phyloP scores from a whole-genome alignment of 2,113 vertebrate genomes.

The Chiloscyllium plagiosum region DNA sequence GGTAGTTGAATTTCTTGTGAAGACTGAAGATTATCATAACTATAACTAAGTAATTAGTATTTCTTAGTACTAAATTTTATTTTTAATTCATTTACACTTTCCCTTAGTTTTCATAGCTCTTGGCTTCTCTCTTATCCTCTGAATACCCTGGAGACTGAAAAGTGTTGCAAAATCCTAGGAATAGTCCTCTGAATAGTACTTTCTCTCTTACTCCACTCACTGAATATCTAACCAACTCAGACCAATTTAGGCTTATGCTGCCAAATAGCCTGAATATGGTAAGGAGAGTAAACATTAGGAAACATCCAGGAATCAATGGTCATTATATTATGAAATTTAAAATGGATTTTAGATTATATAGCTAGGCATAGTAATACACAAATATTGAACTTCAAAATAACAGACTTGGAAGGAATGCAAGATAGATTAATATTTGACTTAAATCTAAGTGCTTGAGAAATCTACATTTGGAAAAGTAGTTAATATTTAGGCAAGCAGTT shows the following conservation, averaged over 20 bases:
- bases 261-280: neutral
- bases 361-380: neutral
- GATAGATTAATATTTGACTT: neutral
- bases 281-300: neutral
- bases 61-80: neutral
- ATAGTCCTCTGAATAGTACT: neutral
- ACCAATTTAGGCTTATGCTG: neutral
- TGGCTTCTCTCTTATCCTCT: neutral
- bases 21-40: neutral
- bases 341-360: neutral
- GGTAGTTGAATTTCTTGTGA: neutral
- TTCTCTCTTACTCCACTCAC: neutral
- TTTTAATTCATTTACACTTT: neutral
- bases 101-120: neutral
- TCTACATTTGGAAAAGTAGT: neutral
- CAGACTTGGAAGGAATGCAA: neutral
- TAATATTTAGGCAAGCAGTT: neutral
- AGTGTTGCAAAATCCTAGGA: neutral
- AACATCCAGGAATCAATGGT: neutral
- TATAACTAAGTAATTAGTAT: too few species aligned
- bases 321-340: neutral
- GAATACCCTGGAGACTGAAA: neutral
- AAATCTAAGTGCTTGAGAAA: neutral
- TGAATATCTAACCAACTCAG: neutral
- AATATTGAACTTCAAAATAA: neutral